Evolutionary conservation across 2,888 invertebrate genomes (phyloP).

Genomic region (Amblyjoppa fuscipennis): DNA sequence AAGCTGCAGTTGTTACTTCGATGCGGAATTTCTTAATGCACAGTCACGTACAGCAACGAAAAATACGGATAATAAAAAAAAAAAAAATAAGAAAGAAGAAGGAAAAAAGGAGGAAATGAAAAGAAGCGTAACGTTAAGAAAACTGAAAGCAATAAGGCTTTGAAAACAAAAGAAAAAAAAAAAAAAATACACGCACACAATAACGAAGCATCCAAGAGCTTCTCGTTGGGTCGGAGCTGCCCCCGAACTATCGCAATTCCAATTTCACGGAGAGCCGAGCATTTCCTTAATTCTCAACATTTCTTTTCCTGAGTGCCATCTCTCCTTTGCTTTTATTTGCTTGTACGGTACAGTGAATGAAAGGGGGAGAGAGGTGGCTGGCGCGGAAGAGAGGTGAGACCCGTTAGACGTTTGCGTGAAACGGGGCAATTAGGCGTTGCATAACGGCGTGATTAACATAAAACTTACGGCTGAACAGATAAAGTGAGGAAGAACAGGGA

Average conservation of each 20-base stretch:
- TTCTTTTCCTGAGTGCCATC: conserved; percentile 29
- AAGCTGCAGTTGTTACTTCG: conserved; percentile 22
- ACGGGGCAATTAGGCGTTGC: conserved; percentile 55
- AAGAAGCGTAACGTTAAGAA: conserved; percentile 33
- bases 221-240: conserved; percentile 21
- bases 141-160: conserved; percentile 37
- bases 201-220: conserved; percentile 45
- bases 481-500: conserved; percentile 13
- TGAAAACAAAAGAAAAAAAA: conserved; percentile 11
- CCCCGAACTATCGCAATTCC: conserved; percentile 62
- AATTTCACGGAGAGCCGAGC: conserved; percentile 66
- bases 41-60: conserved; percentile 26
- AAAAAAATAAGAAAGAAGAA: conserved; percentile 15
- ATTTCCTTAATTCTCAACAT: conserved; percentile 61
- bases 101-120: background rate
- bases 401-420: conserved; percentile 52
- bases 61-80: conserved; percentile 17
- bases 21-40: conserved; percentile 36
- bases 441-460: conserved; percentile 62
- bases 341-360: conserved; percentile 20
- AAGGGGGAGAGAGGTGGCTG: background rate
- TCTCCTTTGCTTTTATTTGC: conserved; percentile 50
- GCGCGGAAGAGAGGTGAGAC: conserved; percentile 38
- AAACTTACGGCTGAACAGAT: conserved; percentile 53
- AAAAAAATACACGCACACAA: conserved; percentile 11